Conservation (phyloP, 1,140 invertebrate genomes). For the Panagrolaimus sp. region DNA sequence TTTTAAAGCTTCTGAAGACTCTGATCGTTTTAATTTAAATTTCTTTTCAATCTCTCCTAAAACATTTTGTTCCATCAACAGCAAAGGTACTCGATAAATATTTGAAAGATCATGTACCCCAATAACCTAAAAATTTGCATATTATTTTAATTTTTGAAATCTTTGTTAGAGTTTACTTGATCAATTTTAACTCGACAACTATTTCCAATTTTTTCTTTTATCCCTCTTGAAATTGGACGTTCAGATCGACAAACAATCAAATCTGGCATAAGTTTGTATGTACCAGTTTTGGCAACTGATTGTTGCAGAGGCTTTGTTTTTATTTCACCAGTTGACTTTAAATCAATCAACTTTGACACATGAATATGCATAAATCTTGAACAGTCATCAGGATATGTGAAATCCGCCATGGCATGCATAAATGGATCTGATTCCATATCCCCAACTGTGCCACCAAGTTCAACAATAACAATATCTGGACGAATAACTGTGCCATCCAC, state of each 20-base stretch:
- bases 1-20: constrained; percentile 60
- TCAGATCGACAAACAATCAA: constrained; percentile 63
- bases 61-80: constrained; percentile 84
- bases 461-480: constrained; percentile 69
- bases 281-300: constrained; percentile 77
- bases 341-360: constrained; percentile 87
- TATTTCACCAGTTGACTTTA: constrained; percentile 80
- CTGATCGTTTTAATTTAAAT: constrained; percentile 31
- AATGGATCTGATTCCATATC: constrained; percentile 84
- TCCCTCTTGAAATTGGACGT: constrained; percentile 64
- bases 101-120: constrained; percentile 87
- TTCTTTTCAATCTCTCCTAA: constrained; percentile 63
- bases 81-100: constrained; percentile 87
- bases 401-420: constrained; percentile 36
- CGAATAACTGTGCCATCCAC: constrained; percentile 65
- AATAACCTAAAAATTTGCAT: constrained; percentile 60
- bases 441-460: constrained; percentile 64
- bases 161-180: not conserved
- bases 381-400: constrained; percentile 62
- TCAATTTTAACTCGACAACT: constrained; percentile 14
- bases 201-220: constrained; percentile 83
- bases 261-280: constrained; percentile 81
- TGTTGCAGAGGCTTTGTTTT: constrained; percentile 98
- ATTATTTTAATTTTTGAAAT: no score
- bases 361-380: constrained; percentile 86